Evolutionary conservation across 1,140 invertebrate species (phyloP), one percentile per base, ranked within the genome.

Genomic region (Bathynomus jamesi): DNA sequence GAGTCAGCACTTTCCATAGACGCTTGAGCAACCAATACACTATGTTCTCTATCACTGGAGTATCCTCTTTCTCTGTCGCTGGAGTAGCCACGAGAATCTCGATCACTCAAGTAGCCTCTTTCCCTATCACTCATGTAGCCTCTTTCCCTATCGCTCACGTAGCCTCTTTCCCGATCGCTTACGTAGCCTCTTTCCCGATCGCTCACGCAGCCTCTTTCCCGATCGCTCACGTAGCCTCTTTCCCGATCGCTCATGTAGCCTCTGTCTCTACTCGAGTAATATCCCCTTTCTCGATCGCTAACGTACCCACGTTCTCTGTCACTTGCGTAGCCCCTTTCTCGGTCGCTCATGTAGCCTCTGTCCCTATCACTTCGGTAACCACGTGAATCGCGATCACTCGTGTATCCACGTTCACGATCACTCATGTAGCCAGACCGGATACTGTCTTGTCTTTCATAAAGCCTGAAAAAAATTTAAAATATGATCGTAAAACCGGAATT

Each of bases 1-100:
- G 93, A 95, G 85, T 95, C 93, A 21, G 92, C 93, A 83, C 93
- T 95, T 80, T 96, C 93, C 65, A 95, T 89, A 66, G 93, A 95
- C 53, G 92, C 91, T 83, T 96, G 93, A 83, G 74, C 71, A 27
- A 75, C 71, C 63, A 77, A 63, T 28, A 71, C 69, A 24, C 66
- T 73, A 67, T 76, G 76, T 63, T 78, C 76, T 7, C 76, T 65
- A 64, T 76, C 73, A 60, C 74, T 76, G 63, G 71, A 89, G 82
- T 93, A 93, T 71, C 92, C 88, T 24, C 90, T 88, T 79, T 94
- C 92, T 66, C 92, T 87, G 82, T 94, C 93, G 78, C 91, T 93
- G 83, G 92, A 88, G 83, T 94, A 95, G 79, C 94, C 93, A 7
- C 74, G 30, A 10, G 65, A 71, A 28, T 66, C 73, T 24, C 76